Percentiles rank a stretch among this genome's conserved stretches.
Evolutionary conservation across 1,140 invertebrate species (phyloP).

Genomic region (Brachionus sp.): DNA sequence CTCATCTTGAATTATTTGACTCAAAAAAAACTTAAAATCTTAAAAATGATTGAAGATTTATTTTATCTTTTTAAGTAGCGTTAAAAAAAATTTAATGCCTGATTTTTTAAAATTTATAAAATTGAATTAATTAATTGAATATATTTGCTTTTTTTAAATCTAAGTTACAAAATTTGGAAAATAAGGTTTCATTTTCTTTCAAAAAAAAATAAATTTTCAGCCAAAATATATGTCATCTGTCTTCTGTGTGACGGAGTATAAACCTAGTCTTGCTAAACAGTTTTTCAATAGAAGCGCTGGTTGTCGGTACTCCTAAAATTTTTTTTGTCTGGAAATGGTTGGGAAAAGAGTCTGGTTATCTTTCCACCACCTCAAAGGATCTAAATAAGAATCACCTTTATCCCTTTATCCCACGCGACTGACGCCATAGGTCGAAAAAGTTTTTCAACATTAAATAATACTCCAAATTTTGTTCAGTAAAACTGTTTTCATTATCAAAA

Average conservation of each 20-base stretch:
- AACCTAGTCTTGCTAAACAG: not conserved
- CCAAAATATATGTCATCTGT: not conserved
- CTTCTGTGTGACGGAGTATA: not conserved
- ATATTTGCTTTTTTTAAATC: not conserved
- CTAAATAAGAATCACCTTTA: not conserved
- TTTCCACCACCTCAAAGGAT: not conserved
- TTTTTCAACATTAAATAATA: not conserved
- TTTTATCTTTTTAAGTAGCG: not conserved
- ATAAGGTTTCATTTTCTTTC: not conserved
- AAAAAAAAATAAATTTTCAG: conserved; percentile 34
- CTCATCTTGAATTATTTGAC: no score
- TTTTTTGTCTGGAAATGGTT: no score
- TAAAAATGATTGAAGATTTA: not conserved
- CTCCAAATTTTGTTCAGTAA: not conserved
- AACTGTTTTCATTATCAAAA: not conserved
- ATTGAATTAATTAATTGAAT: not conserved
- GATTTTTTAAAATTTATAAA: not conserved
- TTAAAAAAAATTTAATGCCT: not conserved
- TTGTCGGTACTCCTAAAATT: not conserved
- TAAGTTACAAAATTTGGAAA: not conserved
- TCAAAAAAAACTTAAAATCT: not conserved
- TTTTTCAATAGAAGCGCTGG: no score
- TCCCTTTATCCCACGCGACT: not conserved
- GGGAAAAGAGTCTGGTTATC: not conserved
- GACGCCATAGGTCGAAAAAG: not conserved